A percentile compares a stretch with the other conserved stretches of the same genome.
Evolutionary conservation across 2,888 invertebrate genomes (phyloP).

Genomic region (Noctua janthe): DNA sequence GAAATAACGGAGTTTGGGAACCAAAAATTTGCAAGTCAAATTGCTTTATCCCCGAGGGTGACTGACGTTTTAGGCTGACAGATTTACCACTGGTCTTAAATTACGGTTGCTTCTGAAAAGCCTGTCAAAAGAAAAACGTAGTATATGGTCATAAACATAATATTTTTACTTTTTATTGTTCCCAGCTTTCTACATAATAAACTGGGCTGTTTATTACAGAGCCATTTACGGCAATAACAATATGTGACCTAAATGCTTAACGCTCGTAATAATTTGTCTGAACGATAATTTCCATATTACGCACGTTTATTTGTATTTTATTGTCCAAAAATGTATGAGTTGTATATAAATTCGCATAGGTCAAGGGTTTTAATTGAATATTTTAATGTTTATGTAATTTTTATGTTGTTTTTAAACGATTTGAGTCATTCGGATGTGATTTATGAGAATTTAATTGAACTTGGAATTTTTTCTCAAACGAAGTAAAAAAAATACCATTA

Average conservation of each 20-base stretch:
- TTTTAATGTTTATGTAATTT: conserved; percentile 34
- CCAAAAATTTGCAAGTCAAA: conserved; percentile 30
- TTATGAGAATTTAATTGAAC: conserved; percentile 25
- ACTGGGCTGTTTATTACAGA: conserved; percentile 38
- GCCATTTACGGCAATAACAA: conserved; percentile 44
- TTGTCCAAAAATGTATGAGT: conserved; percentile 34
- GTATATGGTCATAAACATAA: conserved; percentile 5
- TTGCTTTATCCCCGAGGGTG: neutral
- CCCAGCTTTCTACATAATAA: conserved; percentile 50
- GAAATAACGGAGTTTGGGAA: conserved; percentile 24
- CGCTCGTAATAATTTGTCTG: conserved; percentile 51
- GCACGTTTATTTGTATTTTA: conserved; percentile 54
- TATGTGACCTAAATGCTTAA: conserved; percentile 54
- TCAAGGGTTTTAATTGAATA: conserved; percentile 62
- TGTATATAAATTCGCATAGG: conserved; percentile 47
- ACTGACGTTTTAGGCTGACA: neutral
- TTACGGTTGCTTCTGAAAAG: neutral
- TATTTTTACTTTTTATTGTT: conserved; percentile 29
- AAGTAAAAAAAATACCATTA: neutral
- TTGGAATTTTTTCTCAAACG: neutral
- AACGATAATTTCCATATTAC: conserved; percentile 49
- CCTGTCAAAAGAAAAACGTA: neutral
- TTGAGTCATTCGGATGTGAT: conserved; percentile 33
- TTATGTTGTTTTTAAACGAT: conserved; percentile 19
- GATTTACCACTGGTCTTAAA: conserved; percentile 4